A percentile compares a stretch with the other conserved stretches of the same genome.
Evolutionary conservation across 1,140 invertebrate species (phyloP).

Genomic region (Drosophila lacertosa): DNA sequence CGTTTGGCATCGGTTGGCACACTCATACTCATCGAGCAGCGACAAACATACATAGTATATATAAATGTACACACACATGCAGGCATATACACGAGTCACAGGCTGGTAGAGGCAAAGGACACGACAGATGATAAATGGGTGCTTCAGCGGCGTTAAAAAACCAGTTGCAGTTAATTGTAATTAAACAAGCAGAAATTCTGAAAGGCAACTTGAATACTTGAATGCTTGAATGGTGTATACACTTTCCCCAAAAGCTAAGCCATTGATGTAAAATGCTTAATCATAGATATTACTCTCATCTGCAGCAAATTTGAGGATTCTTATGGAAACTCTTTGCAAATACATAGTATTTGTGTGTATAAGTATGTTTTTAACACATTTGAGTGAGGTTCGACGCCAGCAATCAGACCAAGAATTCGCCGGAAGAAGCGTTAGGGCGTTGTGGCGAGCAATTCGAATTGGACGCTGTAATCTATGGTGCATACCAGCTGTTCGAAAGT

Average conservation of each 20-base stretch:
- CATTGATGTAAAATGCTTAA: background rate
- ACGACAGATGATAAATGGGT: slow-evolving; percentile 65
- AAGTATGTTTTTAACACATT: slow-evolving; percentile 66
- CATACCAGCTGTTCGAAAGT: slow-evolving; percentile 33
- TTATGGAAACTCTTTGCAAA: background rate
- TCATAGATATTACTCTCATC: background rate
- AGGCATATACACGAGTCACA: too few relatives aligned
- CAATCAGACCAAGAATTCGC: background rate
- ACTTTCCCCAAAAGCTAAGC: background rate
- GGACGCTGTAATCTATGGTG: slow-evolving; percentile 12
- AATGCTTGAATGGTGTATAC: slow-evolving; percentile 8
- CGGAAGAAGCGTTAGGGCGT: background rate
- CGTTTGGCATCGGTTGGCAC: slow-evolving; percentile 70
- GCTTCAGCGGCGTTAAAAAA: slow-evolving; percentile 61
- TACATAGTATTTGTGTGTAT: slow-evolving; percentile 3
- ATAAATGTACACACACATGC: background rate
- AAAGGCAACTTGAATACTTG: background rate
- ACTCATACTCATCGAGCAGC: background rate
- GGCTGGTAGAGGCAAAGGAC: slow-evolving; percentile 20
- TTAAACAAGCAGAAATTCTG: slow-evolving; percentile 31
- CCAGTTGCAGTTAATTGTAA: slow-evolving; percentile 73
- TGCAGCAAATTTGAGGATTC: too few relatives aligned
- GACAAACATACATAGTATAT: too few relatives aligned
- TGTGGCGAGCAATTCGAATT: background rate
- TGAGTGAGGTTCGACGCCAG: slow-evolving; percentile 61